Evolutionary conservation across 2,797 vertebrate genomes (phyloP).

Genomic region (Gephyroberyx darwinii): DNA sequence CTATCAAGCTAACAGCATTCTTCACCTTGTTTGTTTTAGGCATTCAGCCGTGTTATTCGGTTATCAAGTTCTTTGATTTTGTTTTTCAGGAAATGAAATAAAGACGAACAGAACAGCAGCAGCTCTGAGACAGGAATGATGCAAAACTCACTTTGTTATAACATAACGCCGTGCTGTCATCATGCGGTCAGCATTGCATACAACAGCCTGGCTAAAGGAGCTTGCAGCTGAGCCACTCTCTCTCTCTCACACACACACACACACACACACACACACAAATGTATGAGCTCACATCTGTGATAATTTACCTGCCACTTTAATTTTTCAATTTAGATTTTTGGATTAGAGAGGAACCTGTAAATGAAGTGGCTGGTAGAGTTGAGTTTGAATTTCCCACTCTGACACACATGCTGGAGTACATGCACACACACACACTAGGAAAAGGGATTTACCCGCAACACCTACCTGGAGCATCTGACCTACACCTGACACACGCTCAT

Average conservation of each 20-base stretch:
- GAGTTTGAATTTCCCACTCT: too few species aligned
- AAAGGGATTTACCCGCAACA: neutral
- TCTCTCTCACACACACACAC: conserved; percentile 1
- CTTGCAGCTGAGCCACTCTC: conserved; percentile 17
- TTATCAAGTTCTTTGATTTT: too few species aligned
- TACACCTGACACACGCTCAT: conserved; percentile 5
- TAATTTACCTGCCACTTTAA: too few species aligned
- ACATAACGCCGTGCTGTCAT: conserved; percentile 38
- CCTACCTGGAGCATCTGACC: neutral
- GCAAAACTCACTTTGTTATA: conserved; percentile 60
- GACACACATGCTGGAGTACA: neutral
- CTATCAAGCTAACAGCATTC: too few species aligned
- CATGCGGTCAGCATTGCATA: conserved; percentile 31
- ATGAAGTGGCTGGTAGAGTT: too few species aligned
- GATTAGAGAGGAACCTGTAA: too few species aligned
- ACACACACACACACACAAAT: conserved; percentile 4
- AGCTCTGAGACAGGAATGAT: conserved; percentile 30
- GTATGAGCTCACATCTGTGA: neutral
- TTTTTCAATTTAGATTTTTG: too few species aligned
- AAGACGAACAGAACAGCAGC: conserved; percentile 14
- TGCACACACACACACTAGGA: neutral
- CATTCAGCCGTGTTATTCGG: neutral
- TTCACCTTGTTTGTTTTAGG: too few species aligned
- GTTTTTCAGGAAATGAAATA: neutral
- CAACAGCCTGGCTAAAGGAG: conserved; percentile 21